Conservation (phyloP, 1,140 invertebrate species). For the Drosophila nebulosa region DNA sequence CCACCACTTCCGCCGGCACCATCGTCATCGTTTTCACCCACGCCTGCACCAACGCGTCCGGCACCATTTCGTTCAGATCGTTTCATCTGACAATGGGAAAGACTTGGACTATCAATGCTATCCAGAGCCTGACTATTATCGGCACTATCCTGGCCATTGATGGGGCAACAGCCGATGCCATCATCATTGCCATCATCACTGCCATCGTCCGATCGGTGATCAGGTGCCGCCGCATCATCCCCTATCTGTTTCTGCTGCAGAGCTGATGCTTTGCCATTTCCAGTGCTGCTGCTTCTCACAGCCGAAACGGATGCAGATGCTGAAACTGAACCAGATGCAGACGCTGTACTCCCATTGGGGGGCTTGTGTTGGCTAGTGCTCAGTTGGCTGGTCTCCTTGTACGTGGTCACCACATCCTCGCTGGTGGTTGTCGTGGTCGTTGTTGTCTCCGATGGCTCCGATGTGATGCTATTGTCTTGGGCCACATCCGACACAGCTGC, state of each 20-base stretch:
- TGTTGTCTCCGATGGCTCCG: slow-evolving; percentile 78
- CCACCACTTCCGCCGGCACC: slow-evolving; percentile 3
- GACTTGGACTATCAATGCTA: slow-evolving; percentile 67
- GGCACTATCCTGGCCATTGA: slow-evolving; percentile 38
- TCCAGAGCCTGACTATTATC: slow-evolving; percentile 75
- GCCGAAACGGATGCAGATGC: slow-evolving; percentile 31
- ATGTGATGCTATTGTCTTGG: slow-evolving; percentile 79
- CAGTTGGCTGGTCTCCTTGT: slow-evolving; percentile 73
- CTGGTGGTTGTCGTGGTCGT: slow-evolving; percentile 80
- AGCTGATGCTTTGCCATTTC: not conserved
- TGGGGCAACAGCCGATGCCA: slow-evolving; percentile 5
- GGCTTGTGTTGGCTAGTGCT: slow-evolving; percentile 51
- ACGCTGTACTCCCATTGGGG: slow-evolving; percentile 45
- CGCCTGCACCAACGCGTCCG: not conserved
- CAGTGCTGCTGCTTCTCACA: slow-evolving; percentile 8
- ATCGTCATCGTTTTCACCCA: slow-evolving; percentile 1
- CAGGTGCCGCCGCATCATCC: slow-evolving; percentile 32
- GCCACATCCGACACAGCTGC: slow-evolving; percentile 54
- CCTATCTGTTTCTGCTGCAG: slow-evolving; percentile 41
- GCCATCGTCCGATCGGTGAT: slow-evolving; percentile 57
- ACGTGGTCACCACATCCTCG: slow-evolving; percentile 79
- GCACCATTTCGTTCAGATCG: not conserved
- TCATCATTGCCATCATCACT: slow-evolving; percentile 61
- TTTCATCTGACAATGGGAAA: slow-evolving; percentile 34
- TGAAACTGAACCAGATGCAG: slow-evolving; percentile 23